Conservation (phyloP, 2,113 vertebrate genomes). For the Corapipo altera region DNA sequence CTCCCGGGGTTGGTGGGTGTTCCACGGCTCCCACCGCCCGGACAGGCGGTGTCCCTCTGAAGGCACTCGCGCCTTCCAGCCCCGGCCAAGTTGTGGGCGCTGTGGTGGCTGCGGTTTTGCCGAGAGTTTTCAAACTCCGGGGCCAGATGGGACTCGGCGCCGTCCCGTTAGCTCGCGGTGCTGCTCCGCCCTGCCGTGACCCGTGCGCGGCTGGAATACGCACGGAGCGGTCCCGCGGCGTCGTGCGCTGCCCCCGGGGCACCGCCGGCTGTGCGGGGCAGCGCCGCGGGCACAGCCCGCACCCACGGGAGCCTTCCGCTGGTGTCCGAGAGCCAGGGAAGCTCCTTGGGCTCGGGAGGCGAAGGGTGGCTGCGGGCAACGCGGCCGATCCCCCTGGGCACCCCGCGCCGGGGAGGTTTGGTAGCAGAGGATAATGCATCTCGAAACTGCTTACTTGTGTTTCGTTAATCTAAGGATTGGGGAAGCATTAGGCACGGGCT, state of each 20-base stretch:
- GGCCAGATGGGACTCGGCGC: not conserved
- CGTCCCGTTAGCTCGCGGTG: not conserved
- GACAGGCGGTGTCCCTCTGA: rapidly evolving
- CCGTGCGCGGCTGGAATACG: rapidly evolving
- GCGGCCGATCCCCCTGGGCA: not conserved
- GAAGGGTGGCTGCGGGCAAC: not conserved
- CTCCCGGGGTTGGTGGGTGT: not conserved
- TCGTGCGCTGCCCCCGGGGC: not conserved
- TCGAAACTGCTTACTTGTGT: not conserved
- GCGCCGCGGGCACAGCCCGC: not conserved
- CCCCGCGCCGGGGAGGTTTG: not conserved
- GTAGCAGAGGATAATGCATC: not conserved
- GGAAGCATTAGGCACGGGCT: not conserved
- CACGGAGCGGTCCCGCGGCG: rapidly evolving
- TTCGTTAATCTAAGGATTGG: not conserved
- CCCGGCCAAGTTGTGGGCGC: not conserved
- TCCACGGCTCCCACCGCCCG: not conserved
- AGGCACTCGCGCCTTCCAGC: not conserved
- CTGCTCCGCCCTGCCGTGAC: not conserved
- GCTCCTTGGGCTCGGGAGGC: not conserved
- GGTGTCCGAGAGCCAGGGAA: rapidly evolving
- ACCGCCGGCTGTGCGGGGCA: not conserved
- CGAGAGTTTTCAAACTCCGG: not conserved
- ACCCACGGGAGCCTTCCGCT: rapidly evolving
- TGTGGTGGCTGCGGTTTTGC: not conserved